Evolutionary conservation across 1,140 invertebrate species (phyloP).

Genomic region (Chrysopa pallens): DNA sequence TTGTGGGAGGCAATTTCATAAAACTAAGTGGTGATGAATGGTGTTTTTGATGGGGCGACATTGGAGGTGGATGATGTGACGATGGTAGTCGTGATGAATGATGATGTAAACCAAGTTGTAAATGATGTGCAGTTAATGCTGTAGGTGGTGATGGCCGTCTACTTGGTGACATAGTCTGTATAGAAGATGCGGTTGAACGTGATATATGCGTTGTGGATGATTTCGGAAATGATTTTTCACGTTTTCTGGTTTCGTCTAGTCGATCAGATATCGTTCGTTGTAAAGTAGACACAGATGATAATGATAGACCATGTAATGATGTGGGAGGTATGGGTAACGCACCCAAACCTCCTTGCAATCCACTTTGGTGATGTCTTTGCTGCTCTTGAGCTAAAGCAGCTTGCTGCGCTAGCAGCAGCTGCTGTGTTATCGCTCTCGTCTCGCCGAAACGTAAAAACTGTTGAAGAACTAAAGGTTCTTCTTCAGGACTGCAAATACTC

Average conservation of each 20-base stretch:
- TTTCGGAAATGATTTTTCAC: constrained; percentile 8
- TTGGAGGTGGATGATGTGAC: constrained; percentile 5
- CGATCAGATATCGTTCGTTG: neutral
- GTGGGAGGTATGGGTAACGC: constrained; percentile 20
- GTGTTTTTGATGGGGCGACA: constrained; percentile 29
- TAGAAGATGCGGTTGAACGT: constrained; percentile 8
- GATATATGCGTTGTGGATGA: neutral
- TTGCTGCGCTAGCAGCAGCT: constrained; percentile 50
- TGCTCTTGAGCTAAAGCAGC: constrained; percentile 15
- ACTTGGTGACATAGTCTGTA: constrained; percentile 45
- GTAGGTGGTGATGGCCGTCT: constrained; percentile 38
- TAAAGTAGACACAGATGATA: no score
- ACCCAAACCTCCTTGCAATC: constrained; percentile 8
- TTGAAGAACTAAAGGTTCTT: constrained; percentile 69
- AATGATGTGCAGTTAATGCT: constrained; percentile 21
- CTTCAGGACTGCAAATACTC: constrained; percentile 64
- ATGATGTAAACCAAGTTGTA: constrained; percentile 23
- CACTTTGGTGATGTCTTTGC: neutral
- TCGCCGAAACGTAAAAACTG: constrained; percentile 74
- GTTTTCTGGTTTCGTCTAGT: constrained; percentile 22
- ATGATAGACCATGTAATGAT: neutral
- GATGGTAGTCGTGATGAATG: constrained; percentile 25
- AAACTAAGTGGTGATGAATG: constrained; percentile 12
- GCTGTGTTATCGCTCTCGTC: constrained; percentile 64
- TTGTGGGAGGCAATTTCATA: constrained; percentile 15